Percentiles rank a stretch among this genome's conserved stretches.
Evolutionary conservation across 2,888 invertebrate species (phyloP).

Genomic region (Acleris literana): DNA sequence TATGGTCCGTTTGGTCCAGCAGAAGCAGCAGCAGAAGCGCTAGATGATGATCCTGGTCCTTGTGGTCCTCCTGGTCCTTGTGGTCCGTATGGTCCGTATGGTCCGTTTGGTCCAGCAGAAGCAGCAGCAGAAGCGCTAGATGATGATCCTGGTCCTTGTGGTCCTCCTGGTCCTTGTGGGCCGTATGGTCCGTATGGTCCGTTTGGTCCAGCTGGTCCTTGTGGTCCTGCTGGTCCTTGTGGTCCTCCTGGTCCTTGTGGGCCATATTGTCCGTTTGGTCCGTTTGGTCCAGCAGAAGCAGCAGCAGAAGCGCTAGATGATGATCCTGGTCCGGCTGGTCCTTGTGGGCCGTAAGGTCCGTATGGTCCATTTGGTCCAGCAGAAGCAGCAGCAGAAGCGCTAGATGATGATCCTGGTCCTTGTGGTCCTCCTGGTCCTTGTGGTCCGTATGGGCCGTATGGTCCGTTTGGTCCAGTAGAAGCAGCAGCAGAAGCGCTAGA

Average conservation of each 20-base stretch:
- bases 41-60: slow-evolving; percentile 13
- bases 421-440: neutral
- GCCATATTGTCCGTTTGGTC: too few relatives aligned
- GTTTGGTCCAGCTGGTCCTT: slow-evolving; percentile 3
- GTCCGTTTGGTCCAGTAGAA: neutral
- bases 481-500: too few relatives aligned
- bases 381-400: slow-evolving; percentile 30
- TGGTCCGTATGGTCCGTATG: slow-evolving; percentile 8
- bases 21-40: neutral
- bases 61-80: neutral
- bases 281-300: too few relatives aligned
- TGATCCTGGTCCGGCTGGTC: too few relatives aligned
- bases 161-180: too few relatives aligned
- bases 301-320: too few relatives aligned
- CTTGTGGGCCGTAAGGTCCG: slow-evolving; percentile 14
- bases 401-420: slow-evolving; percentile 22
- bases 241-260: too few relatives aligned
- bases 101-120: slow-evolving; percentile 8
- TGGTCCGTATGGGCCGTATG: neutral
- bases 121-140: too few relatives aligned
- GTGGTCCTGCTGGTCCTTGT: too few relatives aligned
- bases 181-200: slow-evolving; percentile 19
- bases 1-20: neutral
- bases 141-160: slow-evolving; percentile 18
- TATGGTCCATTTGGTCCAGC: slow-evolving; percentile 10